phyloP scores from a whole-genome alignment of 2,797 vertebrate species.

The Mormyrops attenuatus region DNA sequence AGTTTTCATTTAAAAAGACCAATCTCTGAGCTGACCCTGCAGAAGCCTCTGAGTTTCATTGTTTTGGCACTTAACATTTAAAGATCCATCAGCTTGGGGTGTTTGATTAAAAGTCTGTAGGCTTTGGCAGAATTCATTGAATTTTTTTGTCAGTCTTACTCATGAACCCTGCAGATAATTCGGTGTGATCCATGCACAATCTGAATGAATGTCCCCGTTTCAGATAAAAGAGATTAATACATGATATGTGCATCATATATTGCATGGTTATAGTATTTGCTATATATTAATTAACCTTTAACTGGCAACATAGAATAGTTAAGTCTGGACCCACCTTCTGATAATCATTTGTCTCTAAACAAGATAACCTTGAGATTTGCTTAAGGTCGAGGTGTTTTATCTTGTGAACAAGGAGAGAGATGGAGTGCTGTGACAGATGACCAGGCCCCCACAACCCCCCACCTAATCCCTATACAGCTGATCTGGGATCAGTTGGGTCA shows the following conservation, averaged over 20 bases:
- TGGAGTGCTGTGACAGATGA: background rate
- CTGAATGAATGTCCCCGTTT: background rate
- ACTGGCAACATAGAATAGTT: background rate
- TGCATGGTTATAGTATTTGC: background rate
- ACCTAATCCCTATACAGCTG: background rate
- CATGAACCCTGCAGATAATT: background rate
- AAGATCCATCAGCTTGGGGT: background rate
- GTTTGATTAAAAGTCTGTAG: background rate
- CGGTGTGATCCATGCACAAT: background rate
- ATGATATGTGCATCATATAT: background rate
- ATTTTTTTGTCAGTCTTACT: background rate
- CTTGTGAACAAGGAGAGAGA: background rate
- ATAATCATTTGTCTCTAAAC: background rate
- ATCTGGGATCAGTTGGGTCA: background rate
- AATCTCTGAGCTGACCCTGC: background rate
- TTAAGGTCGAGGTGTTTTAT: background rate
- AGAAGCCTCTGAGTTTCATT: background rate
- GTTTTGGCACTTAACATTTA: background rate
- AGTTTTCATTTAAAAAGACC: background rate
- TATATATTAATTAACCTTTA: background rate
- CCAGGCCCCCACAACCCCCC: background rate
- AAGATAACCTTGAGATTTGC: background rate
- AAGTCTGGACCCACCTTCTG: background rate
- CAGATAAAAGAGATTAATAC: background rate
- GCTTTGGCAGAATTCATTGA: background rate